phyloP scores from a whole-genome alignment of 2,113 vertebrate genomes.

The Mirza zaza region DNA sequence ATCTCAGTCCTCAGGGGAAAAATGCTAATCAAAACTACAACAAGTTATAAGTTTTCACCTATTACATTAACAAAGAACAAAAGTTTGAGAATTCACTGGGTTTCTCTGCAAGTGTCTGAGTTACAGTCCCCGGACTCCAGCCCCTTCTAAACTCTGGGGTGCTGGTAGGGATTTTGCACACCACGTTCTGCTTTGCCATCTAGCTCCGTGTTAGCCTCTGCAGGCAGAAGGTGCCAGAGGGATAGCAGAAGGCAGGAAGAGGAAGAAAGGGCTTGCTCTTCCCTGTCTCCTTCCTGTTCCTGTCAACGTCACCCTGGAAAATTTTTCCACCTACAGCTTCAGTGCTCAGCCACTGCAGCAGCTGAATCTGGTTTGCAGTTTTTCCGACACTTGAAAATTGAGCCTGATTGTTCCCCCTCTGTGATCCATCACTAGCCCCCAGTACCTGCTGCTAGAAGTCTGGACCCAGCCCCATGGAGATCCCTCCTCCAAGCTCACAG shows the following conservation, averaged over 20 bases:
- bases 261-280: neutral
- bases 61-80: neutral
- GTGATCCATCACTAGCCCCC: neutral
- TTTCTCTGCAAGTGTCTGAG: neutral
- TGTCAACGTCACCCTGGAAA: neutral
- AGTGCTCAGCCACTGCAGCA: too few species aligned
- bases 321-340: neutral
- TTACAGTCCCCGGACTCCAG: neutral
- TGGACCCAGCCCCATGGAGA: neutral
- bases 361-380: neutral
- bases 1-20: neutral
- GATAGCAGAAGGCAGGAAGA: neutral
- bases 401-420: neutral
- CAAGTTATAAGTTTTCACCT: neutral
- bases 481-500: neutral
- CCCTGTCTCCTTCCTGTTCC: neutral
- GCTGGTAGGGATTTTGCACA: neutral
- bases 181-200: neutral
- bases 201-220: neutral
- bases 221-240: neutral
- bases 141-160: neutral
- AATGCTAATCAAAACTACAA: neutral
- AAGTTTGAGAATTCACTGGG: neutral
- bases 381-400: neutral
- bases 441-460: neutral